phyloP scores from a whole-genome alignment of 2,888 invertebrate genomes.

The Silvanus unidentatus region DNA sequence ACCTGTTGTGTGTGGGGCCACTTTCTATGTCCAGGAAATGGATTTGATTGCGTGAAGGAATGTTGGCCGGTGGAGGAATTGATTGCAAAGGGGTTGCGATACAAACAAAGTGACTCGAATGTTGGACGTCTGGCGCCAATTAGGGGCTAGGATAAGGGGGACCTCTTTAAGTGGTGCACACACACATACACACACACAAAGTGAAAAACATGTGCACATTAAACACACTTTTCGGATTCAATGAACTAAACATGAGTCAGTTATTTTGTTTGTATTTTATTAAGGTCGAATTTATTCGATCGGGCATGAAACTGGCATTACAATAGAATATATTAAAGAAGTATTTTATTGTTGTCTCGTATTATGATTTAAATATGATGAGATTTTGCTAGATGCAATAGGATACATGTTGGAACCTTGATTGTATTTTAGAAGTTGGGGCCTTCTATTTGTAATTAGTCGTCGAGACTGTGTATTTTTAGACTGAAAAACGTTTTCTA shows the following conservation, averaged over 20 bases:
- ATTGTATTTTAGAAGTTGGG: constrained; percentile 10
- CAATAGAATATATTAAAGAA: neutral
- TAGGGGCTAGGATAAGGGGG: too few relatives aligned
- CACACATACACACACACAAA: too few relatives aligned
- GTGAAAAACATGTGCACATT: too few relatives aligned
- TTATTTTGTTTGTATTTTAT: constrained; percentile 18
- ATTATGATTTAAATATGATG: too few relatives aligned
- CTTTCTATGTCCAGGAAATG: too few relatives aligned
- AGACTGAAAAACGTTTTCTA: constrained; percentile 44
- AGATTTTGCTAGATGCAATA: neutral
- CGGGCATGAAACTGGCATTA: constrained; percentile 3
- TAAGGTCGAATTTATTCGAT: constrained; percentile 6
- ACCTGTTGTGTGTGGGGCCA: constrained; percentile 9
- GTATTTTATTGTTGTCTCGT: neutral
- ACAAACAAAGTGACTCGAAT: too few relatives aligned
- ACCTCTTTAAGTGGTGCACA: too few relatives aligned
- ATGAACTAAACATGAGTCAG: constrained; percentile 20
- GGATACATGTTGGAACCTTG: constrained; percentile 5
- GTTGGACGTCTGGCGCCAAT: too few relatives aligned
- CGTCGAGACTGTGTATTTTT: constrained; percentile 44
- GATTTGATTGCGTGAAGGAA: too few relatives aligned
- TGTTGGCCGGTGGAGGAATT: too few relatives aligned
- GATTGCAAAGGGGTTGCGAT: too few relatives aligned
- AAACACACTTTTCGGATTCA: constrained; percentile 11
- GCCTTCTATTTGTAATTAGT: constrained; percentile 39